Base-by-base conservation (phyloP, 2,888 invertebrate species). In the Petrolisthes manimaculis region DNA sequence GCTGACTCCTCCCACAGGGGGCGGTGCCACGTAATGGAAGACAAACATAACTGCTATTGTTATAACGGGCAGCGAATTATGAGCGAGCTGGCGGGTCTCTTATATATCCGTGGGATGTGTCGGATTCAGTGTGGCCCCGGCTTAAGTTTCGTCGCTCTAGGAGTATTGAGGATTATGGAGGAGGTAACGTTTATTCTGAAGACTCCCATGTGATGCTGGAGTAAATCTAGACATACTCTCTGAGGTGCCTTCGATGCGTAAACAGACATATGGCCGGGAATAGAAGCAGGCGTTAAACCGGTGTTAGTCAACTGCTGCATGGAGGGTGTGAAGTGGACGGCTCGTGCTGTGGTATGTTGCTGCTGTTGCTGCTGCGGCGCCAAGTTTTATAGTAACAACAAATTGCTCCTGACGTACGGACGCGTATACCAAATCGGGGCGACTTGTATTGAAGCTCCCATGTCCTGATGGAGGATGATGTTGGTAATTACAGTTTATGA, bases 31-130 rank as follows among this genome's bases (percentile, higher is more conserved):
- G 81, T 89, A 89, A 89, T 89, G 84, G 87, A 89, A 89, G 84
- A 85, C 86, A 89, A 89, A 89, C 89, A 89, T 83, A 84, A 75
- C 82, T 84, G 81, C 84, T 86, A 89, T 89, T 87, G 87, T 87
- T 89, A 86, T 84, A 89, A 84, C 87, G 85, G 84, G 85, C 87
- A 87, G 87, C 86, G 87, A 89, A 89, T 89, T 89, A 89, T 87
- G 89, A 89, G 89, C 84, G 87, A 84, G 88, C 88, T 88, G 84
- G 88, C 84, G 88, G 88, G 88, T 84, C 88, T 88, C 88, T 88
- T 82, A 82, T 82, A 82, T 81, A 88, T 88, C 88, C 88, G 79
- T 80, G 84, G 84, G 84, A 75, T 85, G 84, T 88, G 84, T 88
- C 84, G 74, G 88, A 84, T 81, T 85, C 84, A 77, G 67, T 74